These are phyloP conservation scores for Typhlomys cinereus DNA, from an alignment of 2,113 vertebrate genomes.

Conservation along the genomic window DNA sequence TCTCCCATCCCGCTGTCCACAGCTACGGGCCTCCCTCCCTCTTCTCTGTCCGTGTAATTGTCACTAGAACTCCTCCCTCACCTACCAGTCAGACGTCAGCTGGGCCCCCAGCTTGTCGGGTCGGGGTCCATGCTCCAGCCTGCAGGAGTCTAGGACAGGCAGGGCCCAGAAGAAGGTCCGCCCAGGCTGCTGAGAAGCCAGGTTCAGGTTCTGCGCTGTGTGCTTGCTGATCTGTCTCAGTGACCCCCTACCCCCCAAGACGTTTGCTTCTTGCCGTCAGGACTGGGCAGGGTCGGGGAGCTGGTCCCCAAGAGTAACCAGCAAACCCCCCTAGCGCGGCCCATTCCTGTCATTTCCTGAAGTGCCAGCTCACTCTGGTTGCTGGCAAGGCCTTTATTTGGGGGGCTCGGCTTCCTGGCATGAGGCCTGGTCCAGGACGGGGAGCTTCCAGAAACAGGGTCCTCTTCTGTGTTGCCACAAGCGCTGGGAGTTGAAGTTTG, in stretches of 20 bases:
- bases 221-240: background rate
- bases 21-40: background rate
- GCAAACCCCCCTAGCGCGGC: background rate
- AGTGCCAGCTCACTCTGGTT: background rate
- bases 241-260: background rate
- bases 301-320: background rate
- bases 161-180: no score
- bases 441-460: background rate
- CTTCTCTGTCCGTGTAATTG: background rate
- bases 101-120: background rate
- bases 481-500: constrained; percentile 45
- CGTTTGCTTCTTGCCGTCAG: background rate
- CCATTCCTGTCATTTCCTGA: background rate
- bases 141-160: background rate
- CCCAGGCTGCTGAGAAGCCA: background rate
- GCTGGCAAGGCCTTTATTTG: background rate
- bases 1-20: background rate
- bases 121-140: background rate
- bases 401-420: background rate
- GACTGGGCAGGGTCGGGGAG: background rate
- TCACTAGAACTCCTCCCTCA: background rate
- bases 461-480: background rate
- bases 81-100: background rate
- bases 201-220: background rate
- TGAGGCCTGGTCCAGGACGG: background rate